Base-by-base conservation (phyloP, 1,140 invertebrate genomes). In the Saccostrea glomerata region DNA sequence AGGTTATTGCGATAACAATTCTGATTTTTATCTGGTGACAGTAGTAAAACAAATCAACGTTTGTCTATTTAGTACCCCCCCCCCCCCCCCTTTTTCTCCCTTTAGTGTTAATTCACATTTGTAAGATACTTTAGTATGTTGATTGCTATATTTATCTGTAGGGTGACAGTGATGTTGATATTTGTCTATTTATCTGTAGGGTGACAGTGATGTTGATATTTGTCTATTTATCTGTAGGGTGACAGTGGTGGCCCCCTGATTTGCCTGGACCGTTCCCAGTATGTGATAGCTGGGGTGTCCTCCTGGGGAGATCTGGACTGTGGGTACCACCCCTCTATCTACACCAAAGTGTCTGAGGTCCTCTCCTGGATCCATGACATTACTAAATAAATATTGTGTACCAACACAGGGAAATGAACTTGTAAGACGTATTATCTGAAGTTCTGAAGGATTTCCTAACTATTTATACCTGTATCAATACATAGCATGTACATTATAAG, bases 281-380 rank as follows among this genome's bases (percentile, higher is more conserved):
- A 86, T 17, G 66, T 70, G 2, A 23, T 89, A 56, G 89, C 84
- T 2, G 89, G 89, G 56, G 54, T 86, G 7, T 87, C 86, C n/a
- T 89, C 89, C 15, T 89, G 89, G 89, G 89, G 89, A n/a, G 89
- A 89, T 25, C 30, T 66, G 17, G 86, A 87, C 0, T 89, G 89
- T 56, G 84, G 89, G n/a, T 23, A 54, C 12, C 66, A 86, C 30
- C 89, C 89, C 6, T 82, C 86, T 11, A 86, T 89, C 40, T 89
- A 87, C 58, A 86, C 86, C 20, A 70, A 86, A 15, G 23, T 87
- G 0, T 84, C 86, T 3, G 89, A 87, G 56, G 36, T 85, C 40
- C 56, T 89, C 13, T 86, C 73, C 15, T 89, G 89, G 89, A 87
- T 89, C 17, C 56, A 89, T 17, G 88, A 89, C 47, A 77, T 89